These are phyloP conservation scores for Chionomys nivalis DNA, from an alignment of 2,113 vertebrate species.

Conservation along the genomic window DNA sequence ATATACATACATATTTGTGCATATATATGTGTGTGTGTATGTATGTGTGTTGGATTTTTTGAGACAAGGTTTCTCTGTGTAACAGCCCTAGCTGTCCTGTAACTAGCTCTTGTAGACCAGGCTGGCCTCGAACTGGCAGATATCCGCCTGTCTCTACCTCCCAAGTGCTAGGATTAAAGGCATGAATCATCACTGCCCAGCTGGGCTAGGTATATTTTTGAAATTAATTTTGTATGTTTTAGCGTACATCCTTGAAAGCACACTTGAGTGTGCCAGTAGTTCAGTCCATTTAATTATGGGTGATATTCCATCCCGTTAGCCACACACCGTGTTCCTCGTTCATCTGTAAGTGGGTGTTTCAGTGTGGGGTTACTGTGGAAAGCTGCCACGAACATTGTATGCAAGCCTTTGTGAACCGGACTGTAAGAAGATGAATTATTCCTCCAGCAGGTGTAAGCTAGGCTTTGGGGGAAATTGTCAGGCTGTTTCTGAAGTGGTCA, in stretches of 20 bases:
- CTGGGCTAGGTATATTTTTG: neutral
- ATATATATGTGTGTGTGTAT: no score
- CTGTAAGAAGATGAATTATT: neutral
- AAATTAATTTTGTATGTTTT: neutral
- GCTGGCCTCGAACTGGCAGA: no score
- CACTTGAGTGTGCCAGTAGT: neutral
- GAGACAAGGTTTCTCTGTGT: no score
- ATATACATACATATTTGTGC: no score
- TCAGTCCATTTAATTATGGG: neutral
- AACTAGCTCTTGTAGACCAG: no score
- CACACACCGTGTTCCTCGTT: no score
- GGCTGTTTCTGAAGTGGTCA: neutral
- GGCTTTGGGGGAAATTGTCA: neutral
- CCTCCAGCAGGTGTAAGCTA: neutral
- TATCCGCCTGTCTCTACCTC: no score
- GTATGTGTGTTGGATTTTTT: no score
- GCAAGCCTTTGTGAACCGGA: neutral
- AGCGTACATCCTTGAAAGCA: neutral
- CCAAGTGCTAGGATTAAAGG: no score
- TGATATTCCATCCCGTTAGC: neutral
- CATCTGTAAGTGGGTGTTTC: neutral
- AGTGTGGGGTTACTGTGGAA: neutral
- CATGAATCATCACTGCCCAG: no score
- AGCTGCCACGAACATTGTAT: neutral
- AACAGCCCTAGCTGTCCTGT: no score